Percentiles rank a stretch among this genome's conserved stretches.
These are phyloP conservation scores for Ceyx erithaca DNA, from an alignment of 2,797 vertebrate genomes.

Conservation along the genomic window DNA sequence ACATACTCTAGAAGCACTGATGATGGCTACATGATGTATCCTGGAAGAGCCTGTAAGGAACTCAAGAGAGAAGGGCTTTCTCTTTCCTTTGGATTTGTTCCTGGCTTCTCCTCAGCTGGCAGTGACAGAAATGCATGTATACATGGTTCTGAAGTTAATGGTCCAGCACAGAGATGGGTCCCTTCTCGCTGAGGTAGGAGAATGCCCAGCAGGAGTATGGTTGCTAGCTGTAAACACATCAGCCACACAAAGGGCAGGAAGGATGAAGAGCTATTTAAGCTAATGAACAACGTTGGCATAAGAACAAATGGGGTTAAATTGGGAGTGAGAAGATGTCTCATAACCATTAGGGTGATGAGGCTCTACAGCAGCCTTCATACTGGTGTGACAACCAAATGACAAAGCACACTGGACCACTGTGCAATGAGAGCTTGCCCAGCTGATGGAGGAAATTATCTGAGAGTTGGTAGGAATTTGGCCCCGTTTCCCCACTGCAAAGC, in stretches of 20 bases:
- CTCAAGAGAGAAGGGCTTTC: not conserved
- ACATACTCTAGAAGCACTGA: not conserved
- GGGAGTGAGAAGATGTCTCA: not conserved
- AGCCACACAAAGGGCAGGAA: conserved; percentile 30
- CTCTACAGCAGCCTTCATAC: not conserved
- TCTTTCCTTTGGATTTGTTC: not conserved
- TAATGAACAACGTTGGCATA: not conserved
- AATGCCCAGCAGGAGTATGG: not conserved
- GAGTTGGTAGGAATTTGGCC: not conserved
- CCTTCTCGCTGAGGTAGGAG: not conserved
- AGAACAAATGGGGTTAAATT: conserved; percentile 28
- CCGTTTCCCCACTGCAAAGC: not conserved
- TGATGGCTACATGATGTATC: not conserved
- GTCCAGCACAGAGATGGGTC: not conserved
- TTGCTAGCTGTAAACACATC: conserved; percentile 59
- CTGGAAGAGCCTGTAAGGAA: not conserved
- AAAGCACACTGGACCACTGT: fast-evolving
- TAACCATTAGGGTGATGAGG: not conserved
- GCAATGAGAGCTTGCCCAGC: not conserved
- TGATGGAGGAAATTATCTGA: not conserved
- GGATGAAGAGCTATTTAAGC: conserved; percentile 9
- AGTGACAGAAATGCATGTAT: fast-evolving
- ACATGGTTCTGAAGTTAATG: not conserved
- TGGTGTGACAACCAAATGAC: not conserved
- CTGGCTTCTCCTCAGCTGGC: not conserved